These are phyloP conservation scores for Nannobrachium achirus DNA, from an alignment of 2,113 vertebrate species.

Conservation along the genomic window DNA sequence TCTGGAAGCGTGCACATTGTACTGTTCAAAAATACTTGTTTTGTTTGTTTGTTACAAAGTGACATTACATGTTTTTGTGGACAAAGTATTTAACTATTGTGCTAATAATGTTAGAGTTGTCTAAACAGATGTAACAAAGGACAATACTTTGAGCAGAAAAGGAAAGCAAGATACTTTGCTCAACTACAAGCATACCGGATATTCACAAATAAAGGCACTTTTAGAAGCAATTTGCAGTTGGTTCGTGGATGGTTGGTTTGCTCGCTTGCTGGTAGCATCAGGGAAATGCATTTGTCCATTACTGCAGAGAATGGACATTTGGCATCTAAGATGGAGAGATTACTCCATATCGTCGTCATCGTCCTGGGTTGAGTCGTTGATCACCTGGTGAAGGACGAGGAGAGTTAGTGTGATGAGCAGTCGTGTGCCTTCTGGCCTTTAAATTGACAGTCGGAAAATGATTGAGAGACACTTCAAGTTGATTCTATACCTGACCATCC, in stretches of 20 bases:
- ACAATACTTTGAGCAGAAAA: slow-evolving; percentile 47
- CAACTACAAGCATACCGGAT: slow-evolving; percentile 53
- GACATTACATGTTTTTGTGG: slow-evolving; percentile 41
- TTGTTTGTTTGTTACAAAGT: slow-evolving; percentile 51
- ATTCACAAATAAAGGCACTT: slow-evolving; percentile 76
- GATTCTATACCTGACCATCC: slow-evolving; percentile 77
- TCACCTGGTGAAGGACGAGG: slow-evolving; percentile 60
- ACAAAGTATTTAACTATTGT: slow-evolving; percentile 46
- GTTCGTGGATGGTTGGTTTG: slow-evolving; percentile 35
- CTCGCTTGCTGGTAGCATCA: slow-evolving; percentile 44
- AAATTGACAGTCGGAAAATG: background rate
- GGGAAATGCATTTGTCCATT: slow-evolving; percentile 46
- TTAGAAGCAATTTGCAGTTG: slow-evolving; percentile 57
- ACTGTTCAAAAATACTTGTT: slow-evolving; percentile 61
- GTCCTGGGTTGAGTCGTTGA: slow-evolving; percentile 79
- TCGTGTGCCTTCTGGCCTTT: slow-evolving; percentile 3
- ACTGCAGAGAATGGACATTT: slow-evolving; percentile 55
- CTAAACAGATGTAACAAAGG: slow-evolving; percentile 57
- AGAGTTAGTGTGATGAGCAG: slow-evolving; percentile 11
- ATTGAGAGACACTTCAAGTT: slow-evolving; percentile 11
- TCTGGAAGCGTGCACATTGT: slow-evolving; percentile 42
- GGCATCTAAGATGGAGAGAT: slow-evolving; percentile 21
- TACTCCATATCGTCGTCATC: slow-evolving; percentile 67
- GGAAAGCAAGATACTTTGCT: slow-evolving; percentile 55
- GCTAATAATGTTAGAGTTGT: slow-evolving; percentile 49